Base-by-base conservation (phyloP, 2,113 vertebrate species). In the Phrynosoma platyrhinos region DNA sequence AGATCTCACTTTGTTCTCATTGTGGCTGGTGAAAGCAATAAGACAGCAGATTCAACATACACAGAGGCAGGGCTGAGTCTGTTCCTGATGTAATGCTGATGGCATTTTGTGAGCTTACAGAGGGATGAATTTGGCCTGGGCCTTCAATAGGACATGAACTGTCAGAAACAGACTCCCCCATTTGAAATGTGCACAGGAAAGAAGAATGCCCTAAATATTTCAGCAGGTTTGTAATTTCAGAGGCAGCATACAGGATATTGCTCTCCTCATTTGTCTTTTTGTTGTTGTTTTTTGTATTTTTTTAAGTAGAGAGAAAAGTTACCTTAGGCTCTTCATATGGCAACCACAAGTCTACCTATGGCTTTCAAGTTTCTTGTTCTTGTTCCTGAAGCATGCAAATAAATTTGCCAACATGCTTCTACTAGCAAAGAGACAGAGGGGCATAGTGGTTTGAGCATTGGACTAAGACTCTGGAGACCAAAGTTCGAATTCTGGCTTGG, bases 141-240 rank as follows among this genome's bases (percentile, higher is more conserved):
- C 52, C 78, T 87, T 88, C 88, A 69, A 71, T 89, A 91, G 72
- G 86, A 93, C 84, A 91, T 36, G 78, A 94, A 82, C 85, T 91
- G 94, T 90, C 91, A 91, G 79, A 90, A 92, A 93, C 89, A 91
- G 84, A 94, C 90, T 18, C 42, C 66, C 8, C 27, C 1, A 23
- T 91, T 93, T 93, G 87, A 93, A 93, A 83, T 79, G 83, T 92
- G 91, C 89, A 88, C 88, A 83, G 89, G 92, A 91, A 94, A 85
- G 89, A 91, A 91, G 91, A 93, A 90, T 88, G 85, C 77, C 87
- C 88, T 93, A 93, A 94, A 94, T 94, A 94, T 95, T 88, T 95
- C 93, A 94, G 91, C 88, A 93, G 85, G n/a, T 86, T 91, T 79
- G 25, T 91, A 94, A 93, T 95, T 87, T 93, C 90, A 91, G 91